phyloP scores from a whole-genome alignment of 2,797 vertebrate species.

The Rhincodon typus region DNA sequence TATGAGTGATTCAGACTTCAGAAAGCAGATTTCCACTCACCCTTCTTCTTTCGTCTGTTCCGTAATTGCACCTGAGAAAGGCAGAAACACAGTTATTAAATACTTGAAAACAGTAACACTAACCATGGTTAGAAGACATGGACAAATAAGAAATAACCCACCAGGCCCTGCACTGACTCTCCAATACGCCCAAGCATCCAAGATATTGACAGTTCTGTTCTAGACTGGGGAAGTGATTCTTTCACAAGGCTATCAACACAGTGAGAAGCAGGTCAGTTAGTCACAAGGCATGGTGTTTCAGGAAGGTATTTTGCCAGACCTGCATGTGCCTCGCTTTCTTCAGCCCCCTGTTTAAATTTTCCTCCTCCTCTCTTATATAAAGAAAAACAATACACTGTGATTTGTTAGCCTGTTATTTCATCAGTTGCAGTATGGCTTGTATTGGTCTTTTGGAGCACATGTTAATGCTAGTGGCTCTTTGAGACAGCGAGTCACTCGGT shows the following conservation, averaged over 20 bases:
- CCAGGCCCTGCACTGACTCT: not conserved
- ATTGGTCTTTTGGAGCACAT: no score
- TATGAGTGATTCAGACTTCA: not conserved
- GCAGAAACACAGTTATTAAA: not conserved
- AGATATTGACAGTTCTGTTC: not conserved
- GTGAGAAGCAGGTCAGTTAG: not conserved
- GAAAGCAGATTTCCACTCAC: not conserved
- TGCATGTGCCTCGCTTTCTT: no score
- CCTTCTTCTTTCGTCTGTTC: conserved; percentile 26
- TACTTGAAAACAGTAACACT: not conserved
- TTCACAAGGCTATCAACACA: not conserved
- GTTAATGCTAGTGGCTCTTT: no score
- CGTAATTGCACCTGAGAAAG: conserved; percentile 18
- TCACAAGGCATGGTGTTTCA: not conserved
- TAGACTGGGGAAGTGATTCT: not conserved
- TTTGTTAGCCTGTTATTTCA: no score
- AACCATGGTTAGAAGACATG: not conserved
- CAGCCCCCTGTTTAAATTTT: no score
- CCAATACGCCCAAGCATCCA: not conserved
- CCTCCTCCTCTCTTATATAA: no score
- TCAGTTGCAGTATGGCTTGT: no score
- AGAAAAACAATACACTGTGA: no score
- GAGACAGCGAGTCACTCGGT: no score
- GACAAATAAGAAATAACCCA: not conserved
- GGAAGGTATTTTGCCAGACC: no score